Conservation (phyloP, 2,888 invertebrate species). For the Hedychridium roseum region DNA sequence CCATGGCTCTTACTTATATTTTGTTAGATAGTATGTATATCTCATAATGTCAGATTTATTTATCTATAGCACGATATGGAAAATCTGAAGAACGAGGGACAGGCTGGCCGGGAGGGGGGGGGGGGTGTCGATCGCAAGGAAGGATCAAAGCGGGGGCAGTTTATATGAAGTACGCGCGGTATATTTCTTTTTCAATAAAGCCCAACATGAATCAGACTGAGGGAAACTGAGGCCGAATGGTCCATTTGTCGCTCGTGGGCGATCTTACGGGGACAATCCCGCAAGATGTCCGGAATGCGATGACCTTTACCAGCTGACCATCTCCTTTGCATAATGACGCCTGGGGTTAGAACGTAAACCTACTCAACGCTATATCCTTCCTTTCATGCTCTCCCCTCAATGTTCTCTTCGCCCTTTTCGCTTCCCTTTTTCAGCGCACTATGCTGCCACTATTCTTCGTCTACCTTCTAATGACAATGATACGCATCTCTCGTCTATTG, state of each 20-base stretch:
- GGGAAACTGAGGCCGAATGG: slow-evolving; percentile 24
- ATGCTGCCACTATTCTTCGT: no score
- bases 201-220: slow-evolving; percentile 60
- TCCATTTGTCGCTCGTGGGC: slow-evolving; percentile 32
- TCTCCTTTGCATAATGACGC: slow-evolving; percentile 63
- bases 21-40: not conserved
- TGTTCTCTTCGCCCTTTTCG: no score
- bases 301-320: slow-evolving; percentile 60
- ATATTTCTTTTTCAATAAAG: slow-evolving; percentile 61
- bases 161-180: slow-evolving; percentile 50
- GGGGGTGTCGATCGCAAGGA: not conserved
- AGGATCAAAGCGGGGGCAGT: slow-evolving; percentile 24
- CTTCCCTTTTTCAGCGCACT: no score
- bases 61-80: not conserved
- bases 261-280: slow-evolving; percentile 49
- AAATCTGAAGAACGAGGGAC: not conserved
- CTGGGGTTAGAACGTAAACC: no score
- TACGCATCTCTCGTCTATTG: no score
- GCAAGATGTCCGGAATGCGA: slow-evolving; percentile 60
- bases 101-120: not conserved
- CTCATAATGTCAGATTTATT: not conserved
- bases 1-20: not conserved
- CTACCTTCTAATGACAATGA: no score
- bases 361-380: no score
- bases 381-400: no score